Conservation (phyloP, 2,888 invertebrate species). For the Pemphredon lugubris region DNA sequence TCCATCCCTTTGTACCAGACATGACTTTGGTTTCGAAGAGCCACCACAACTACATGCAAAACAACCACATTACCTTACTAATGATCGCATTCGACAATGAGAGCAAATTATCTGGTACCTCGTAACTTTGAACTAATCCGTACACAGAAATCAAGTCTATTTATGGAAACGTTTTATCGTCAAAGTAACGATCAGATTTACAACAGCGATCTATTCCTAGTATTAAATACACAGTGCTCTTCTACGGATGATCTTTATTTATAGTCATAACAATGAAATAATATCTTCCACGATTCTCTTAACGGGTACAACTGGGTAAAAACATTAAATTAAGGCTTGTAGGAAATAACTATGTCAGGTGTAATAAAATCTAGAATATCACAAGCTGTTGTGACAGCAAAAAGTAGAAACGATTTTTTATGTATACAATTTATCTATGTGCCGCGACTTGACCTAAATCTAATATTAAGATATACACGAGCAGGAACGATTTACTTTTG, state of each 20-base stretch:
- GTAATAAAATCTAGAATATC: constrained; percentile 10
- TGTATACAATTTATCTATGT: constrained; percentile 5
- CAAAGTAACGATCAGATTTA: background rate
- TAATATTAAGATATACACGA: constrained; percentile 24
- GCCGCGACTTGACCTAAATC: constrained; percentile 18
- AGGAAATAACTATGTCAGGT: no score
- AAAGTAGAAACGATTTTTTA: background rate
- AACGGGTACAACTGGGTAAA: no score
- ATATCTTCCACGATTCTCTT: no score
- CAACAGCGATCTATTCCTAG: background rate
- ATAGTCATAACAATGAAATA: background rate
- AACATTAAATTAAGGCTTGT: no score
- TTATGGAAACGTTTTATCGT: constrained; percentile 22
- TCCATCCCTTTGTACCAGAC: constrained; percentile 84
- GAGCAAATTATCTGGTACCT: constrained; percentile 64
- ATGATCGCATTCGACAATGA: constrained; percentile 70
- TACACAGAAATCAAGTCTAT: constrained; percentile 35
- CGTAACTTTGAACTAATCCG: constrained; percentile 36
- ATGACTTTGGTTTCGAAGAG: constrained; percentile 85
- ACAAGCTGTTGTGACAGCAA: background rate
- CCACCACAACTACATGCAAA: constrained; percentile 84
- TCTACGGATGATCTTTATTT: background rate
- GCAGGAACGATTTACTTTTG: constrained; percentile 18
- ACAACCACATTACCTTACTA: constrained; percentile 79
- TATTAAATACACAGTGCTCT: background rate